Evolutionary conservation across 2,113 vertebrate genomes (phyloP), one percentile per base, ranked within the genome.

Genomic region (Saguinus imperator): DNA sequence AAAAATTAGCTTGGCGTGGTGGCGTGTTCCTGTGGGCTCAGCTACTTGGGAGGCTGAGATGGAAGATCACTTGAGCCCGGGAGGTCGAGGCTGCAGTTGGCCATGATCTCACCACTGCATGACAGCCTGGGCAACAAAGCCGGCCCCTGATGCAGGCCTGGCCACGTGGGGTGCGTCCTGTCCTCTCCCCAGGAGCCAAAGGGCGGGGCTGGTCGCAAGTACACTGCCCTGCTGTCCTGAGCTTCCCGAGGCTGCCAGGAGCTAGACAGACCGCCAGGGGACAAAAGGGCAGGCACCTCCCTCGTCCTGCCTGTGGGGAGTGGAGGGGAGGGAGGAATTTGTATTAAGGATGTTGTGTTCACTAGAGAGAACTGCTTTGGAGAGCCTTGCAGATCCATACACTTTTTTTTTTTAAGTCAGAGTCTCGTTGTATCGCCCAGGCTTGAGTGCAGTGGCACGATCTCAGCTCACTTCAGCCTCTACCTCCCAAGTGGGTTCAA

Each of bases 81-180:
- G 61, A 64, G 61, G 61, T 29, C 27, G 27, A 64, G 61, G 61
- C 11, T 64, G 12, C 61, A 64, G 61, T 64, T 8, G 29, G 61
- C 61, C 27, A 64, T 13, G 61, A 64, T 64, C 61, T 12, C 5
- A 64, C 61, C 61, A 64, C 11, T 13, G 61, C 61, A 13, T 64
- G 13, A 64, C 27, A 64, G 61, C 61, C 61, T 29, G 58, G 25
- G 61, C 27, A 25, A 64, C 27, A 64, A 27, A 64, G 61, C 61
- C 27, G 27, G 27, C 40, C 68, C 85, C 61, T 50, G 48, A 80
- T 68, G 98, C 9, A 61, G 90, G 85, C 83, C 80, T 0, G 35
- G 97, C 88, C 89, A 87, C 94, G 81, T 97, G 98, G 95, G 95
- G 50, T 2, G 20, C 25, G 4, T 4, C 11, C 25, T 6, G 6